phyloP scores from a whole-genome alignment of 2,888 invertebrate species.

The Mesochorus sp. region DNA sequence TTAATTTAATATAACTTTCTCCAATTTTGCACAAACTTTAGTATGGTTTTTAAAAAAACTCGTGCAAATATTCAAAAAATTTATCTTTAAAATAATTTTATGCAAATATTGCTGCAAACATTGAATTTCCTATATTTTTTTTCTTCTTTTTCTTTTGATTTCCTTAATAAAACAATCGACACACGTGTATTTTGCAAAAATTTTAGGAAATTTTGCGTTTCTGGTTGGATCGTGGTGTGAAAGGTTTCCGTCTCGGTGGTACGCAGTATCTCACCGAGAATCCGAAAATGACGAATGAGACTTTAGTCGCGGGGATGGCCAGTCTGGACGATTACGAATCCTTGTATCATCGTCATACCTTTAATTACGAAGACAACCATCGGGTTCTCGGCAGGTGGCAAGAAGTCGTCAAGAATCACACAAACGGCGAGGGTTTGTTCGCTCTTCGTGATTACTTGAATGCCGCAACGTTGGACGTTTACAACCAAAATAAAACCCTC shows the following conservation, averaged over 20 bases:
- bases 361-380: constrained; percentile 85
- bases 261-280: constrained; percentile 87
- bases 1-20: too few species aligned
- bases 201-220: constrained; percentile 85
- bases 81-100: not conserved
- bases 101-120: not conserved
- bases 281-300: constrained; percentile 82
- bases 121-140: not conserved
- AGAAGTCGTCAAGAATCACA: constrained; percentile 84
- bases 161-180: constrained; percentile 1
- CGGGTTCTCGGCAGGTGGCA: constrained; percentile 86
- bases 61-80: too few species aligned
- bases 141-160: not conserved
- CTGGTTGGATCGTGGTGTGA: constrained; percentile 90
- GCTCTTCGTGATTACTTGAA: constrained; percentile 75
- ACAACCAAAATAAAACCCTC: constrained; percentile 70
- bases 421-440: constrained; percentile 81
- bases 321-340: constrained; percentile 84
- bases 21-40: too few species aligned
- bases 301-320: constrained; percentile 74
- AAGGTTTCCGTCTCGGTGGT: constrained; percentile 90
- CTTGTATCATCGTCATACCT: constrained; percentile 86
- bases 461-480: constrained; percentile 71
- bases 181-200: not conserved
- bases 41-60: too few species aligned